These are phyloP conservation scores for Aporophyla nigra DNA, from an alignment of 2,888 invertebrate genomes.

Conservation along the genomic window DNA sequence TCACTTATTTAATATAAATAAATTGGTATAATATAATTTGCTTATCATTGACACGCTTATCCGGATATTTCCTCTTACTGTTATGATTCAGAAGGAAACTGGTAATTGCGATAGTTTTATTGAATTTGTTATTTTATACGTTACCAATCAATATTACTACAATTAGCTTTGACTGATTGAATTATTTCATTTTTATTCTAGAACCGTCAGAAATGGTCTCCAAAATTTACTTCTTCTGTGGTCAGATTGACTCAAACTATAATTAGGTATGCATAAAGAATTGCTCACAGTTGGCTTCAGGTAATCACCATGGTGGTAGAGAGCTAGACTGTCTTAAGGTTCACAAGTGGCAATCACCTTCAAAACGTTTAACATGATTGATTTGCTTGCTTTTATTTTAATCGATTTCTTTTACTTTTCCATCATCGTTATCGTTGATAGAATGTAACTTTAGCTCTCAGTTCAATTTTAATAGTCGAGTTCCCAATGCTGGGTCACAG, in stretches of 20 bases:
- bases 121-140: background rate
- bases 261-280: background rate
- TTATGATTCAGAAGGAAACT: conserved; percentile 44
- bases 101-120: conserved; percentile 16
- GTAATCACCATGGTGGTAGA: background rate
- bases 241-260: background rate
- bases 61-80: conserved; percentile 24
- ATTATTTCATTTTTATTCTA: background rate
- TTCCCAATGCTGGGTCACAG: too few relatives aligned
- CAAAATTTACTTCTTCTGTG: background rate
- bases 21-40: conserved; percentile 14
- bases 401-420: background rate
- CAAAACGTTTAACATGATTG: background rate
- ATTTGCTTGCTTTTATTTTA: background rate
- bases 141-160: conserved; percentile 4
- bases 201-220: background rate
- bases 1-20: background rate
- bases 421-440: too few relatives aligned
- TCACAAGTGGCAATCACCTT: background rate
- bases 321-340: background rate
- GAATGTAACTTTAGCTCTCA: background rate
- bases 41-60: conserved; percentile 42
- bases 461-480: too few relatives aligned
- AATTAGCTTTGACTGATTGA: background rate
- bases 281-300: background rate